These are phyloP conservation scores for Danaus chrysippus DNA, from an alignment of 2,888 invertebrate species.

Conservation along the genomic window DNA sequence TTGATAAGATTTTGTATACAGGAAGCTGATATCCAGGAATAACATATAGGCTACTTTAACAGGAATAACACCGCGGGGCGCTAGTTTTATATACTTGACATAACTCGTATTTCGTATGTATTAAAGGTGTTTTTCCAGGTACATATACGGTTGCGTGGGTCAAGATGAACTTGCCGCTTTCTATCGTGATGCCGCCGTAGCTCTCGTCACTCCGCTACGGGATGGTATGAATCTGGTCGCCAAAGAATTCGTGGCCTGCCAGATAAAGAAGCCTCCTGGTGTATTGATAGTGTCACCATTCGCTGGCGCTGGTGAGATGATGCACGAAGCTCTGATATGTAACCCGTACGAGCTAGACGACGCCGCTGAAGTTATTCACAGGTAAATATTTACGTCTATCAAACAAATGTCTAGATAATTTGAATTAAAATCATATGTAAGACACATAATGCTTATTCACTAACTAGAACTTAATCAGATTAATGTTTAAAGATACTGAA, in stretches of 20 bases:
- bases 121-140: conserved; percentile 54
- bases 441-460: no score
- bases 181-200: conserved; percentile 92
- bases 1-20: no score
- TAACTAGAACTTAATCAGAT: no score
- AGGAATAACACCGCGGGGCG: no score
- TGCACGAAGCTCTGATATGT: conserved; percentile 94
- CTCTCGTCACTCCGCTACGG: conserved; percentile 90
- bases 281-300: conserved; percentile 94
- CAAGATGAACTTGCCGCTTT: conserved; percentile 92
- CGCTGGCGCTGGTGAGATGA: conserved; percentile 95
- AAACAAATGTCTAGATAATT: no score
- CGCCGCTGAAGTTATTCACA: conserved; percentile 91
- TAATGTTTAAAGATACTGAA: no score
- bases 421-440: no score
- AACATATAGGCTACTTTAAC: no score
- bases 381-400: conserved; percentile 51
- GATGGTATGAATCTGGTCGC: conserved; percentile 96
- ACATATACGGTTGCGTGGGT: conserved; percentile 92
- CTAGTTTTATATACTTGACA: no score
- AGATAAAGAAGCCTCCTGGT: conserved; percentile 91
- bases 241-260: conserved; percentile 95
- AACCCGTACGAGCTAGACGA: conserved; percentile 94
- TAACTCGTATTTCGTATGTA: background rate
- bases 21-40: no score